phyloP scores from a whole-genome alignment of 2,888 invertebrate genomes.

The Amiota minor region DNA sequence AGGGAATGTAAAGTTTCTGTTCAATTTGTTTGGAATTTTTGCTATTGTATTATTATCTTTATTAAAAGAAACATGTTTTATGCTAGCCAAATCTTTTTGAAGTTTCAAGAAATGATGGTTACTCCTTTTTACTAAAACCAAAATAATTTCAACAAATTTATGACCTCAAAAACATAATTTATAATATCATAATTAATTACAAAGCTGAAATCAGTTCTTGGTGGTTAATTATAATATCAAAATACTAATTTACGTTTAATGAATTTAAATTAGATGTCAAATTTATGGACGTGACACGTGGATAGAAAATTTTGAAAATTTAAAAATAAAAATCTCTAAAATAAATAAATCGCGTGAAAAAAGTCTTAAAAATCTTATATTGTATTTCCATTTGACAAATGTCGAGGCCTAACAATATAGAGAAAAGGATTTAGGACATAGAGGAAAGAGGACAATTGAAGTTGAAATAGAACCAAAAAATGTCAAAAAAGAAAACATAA shows the following conservation, averaged over 20 bases:
- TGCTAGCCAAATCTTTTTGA: too few relatives aligned
- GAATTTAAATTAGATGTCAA: conserved; percentile 56
- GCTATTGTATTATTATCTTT: too few relatives aligned
- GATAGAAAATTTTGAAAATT: not conserved
- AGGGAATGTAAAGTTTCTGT: too few relatives aligned
- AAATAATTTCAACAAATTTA: too few relatives aligned
- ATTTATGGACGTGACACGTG: conserved; percentile 13
- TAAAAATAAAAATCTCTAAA: not conserved
- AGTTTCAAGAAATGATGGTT: too few relatives aligned
- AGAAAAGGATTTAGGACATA: not conserved
- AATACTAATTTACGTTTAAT: conserved; percentile 65
- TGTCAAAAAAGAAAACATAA: not conserved
- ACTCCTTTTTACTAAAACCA: too few relatives aligned
- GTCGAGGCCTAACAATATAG: not conserved
- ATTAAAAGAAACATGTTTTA: too few relatives aligned
- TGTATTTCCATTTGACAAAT: not conserved
- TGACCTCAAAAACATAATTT: too few relatives aligned
- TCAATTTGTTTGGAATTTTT: too few relatives aligned
- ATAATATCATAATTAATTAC: too few relatives aligned
- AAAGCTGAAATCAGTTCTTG: too few relatives aligned
- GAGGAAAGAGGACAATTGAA: not conserved
- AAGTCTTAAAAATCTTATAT: not conserved
- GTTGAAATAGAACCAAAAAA: not conserved
- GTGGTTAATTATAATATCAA: conserved; percentile 39
- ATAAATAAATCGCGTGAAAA: not conserved